phyloP scores from a whole-genome alignment of 2,113 vertebrate species.

The Plestiodon gilberti region DNA sequence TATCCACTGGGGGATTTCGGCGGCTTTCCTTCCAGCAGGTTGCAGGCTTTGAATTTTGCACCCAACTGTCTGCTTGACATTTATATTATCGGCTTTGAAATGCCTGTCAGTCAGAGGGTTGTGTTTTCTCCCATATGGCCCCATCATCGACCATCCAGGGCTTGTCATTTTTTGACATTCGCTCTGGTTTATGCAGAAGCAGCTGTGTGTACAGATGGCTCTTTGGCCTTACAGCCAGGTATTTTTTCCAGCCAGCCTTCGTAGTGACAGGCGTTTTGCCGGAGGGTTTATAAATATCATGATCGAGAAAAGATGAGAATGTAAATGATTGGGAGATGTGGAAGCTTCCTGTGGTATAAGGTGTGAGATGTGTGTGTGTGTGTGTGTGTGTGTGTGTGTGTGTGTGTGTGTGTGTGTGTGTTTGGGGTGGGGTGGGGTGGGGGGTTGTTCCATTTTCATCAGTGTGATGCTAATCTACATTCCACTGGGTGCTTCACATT shows the following conservation, averaged over 20 bases:
- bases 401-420: too few species aligned
- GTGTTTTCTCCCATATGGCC: slow-evolving; percentile 57
- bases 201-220: slow-evolving; percentile 19
- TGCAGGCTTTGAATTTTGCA: slow-evolving; percentile 55
- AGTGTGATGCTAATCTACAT: neutral
- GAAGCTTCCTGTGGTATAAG: neutral
- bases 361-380: neutral
- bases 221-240: slow-evolving; percentile 1
- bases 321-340: neutral
- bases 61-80: slow-evolving; percentile 57
- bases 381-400: too few species aligned
- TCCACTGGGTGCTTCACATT: neutral
- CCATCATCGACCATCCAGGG: slow-evolving; percentile 39
- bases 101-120: slow-evolving; percentile 49
- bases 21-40: slow-evolving; percentile 50
- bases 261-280: neutral
- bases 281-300: neutral
- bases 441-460: neutral
- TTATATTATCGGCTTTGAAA: slow-evolving; percentile 65
- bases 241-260: slow-evolving; percentile 14
- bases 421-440: too few species aligned
- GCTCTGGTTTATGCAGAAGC: slow-evolving; percentile 21
- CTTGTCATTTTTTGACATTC: slow-evolving; percentile 42
- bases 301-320: neutral
- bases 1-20: slow-evolving; percentile 38